Base-by-base conservation (phyloP, 1,140 invertebrate species). In the Magallana gigas region DNA sequence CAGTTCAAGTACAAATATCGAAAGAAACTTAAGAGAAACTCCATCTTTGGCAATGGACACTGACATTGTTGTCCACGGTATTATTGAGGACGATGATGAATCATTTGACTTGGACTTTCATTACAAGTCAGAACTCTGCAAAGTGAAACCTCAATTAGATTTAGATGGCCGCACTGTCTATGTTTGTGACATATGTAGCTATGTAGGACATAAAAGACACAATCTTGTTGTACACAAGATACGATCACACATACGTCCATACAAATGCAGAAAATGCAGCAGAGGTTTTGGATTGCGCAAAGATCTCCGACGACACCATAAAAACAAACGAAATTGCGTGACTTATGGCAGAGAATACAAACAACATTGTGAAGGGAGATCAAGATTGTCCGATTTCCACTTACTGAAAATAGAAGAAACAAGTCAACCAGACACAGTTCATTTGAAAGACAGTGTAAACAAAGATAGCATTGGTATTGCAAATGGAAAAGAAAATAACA, bases 281-380 rank as follows among this genome's bases (percentile, higher is more conserved):
- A 84, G 83, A 36, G 86, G 86, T 36, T 87, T 87, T 87, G 86
- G 86, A 68, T 84, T 84, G 11, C 62, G 58, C 57, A 87, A 84
- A 84, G 86, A 87, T 76, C 57, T 87, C n/a, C 48, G 64, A n/a
- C 36, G 62, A 76, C 86, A 87, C 71, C 71, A 87, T 56, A 84
- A 87, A 23, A 71, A 83, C 5, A 76, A 84, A 57, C 83, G 83
- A 48, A 60, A 68, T 29, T 87, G 82, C 59, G 36, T 23, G n/a
- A 57, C 14, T 12, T 84, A 84, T 76, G 76, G 64, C 2, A 23
- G n/a, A 9, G 58, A 68, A 8, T 59, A 76, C 29, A 84, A 76
- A 57, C 23, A 57, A 18, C 82, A 64, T 48, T 29, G 82, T n/a
- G n/a, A 76, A 23, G 36, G 36, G 18, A 18, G 84, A n/a, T n/a